phyloP scores from a whole-genome alignment of 1,140 invertebrate species.

The Drosophila guanche region DNA sequence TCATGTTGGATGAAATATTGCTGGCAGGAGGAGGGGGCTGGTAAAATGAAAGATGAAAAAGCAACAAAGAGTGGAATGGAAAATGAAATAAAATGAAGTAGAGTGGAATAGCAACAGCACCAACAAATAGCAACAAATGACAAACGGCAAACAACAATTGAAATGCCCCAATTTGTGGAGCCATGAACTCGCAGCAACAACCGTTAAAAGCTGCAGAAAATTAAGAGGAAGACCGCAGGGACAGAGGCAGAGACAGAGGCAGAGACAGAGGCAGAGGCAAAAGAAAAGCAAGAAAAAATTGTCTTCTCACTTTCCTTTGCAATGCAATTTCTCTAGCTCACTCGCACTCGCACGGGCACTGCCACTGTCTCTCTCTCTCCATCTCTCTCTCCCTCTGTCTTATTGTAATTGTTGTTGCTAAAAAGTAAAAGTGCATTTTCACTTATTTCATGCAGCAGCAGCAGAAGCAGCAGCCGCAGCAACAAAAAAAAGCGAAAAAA shows the following conservation, averaged over 20 bases:
- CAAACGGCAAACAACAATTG: conserved; percentile 39
- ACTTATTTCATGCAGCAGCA: conserved; percentile 76
- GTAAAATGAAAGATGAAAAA: neutral
- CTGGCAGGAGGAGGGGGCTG: conserved; percentile 18
- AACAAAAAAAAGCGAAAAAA: conserved; percentile 51
- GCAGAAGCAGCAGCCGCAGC: conserved; percentile 30
- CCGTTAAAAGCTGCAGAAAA: conserved; percentile 67
- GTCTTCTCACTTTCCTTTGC: conserved; percentile 77
- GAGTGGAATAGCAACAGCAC: conserved; percentile 17
- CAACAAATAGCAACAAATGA: conserved; percentile 6
- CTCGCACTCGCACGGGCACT: no score
- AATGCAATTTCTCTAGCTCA: conserved; percentile 24
- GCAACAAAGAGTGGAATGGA: conserved; percentile 14
- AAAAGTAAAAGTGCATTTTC: conserved; percentile 84
- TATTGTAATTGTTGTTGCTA: conserved; percentile 47
- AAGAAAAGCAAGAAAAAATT: conserved; percentile 49
- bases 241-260: conserved; percentile 13
- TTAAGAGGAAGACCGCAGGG: conserved; percentile 41
- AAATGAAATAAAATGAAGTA: conserved; percentile 16
- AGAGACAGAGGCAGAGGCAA: conserved; percentile 19
- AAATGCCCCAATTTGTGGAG: conserved; percentile 79
- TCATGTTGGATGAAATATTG: conserved; percentile 52
- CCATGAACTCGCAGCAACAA: conserved; percentile 77
- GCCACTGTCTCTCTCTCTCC: no score
- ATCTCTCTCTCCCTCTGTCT: neutral